Base-by-base conservation (phyloP, 2,888 invertebrate species). In the Lasioglossum zephyrum region DNA sequence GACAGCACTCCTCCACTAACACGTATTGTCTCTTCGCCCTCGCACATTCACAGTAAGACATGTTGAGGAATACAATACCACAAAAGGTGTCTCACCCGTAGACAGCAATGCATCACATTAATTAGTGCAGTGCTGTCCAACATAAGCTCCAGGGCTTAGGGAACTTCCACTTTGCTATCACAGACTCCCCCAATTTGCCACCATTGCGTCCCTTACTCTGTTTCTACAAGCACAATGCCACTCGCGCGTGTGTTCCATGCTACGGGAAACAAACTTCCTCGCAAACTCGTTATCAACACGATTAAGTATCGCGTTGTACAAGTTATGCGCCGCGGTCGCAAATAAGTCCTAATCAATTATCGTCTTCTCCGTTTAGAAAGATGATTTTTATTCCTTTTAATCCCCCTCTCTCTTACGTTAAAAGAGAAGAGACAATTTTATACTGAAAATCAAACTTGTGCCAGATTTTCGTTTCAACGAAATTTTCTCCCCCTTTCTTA, bases 71-170 rank as follows among this genome's bases (percentile, higher is more conserved):
- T 18, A 69, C 36, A 36, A 69, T 69, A 69, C 66, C 36, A 69
- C 66, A 69, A 36, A 69, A 69, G 36, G 36, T 36, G 66, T 69
- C 66, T 69, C 66, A 36, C 36, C 66, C 36, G 66, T 69, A 69
- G 66, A 69, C 66, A 69, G 66, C 31, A 69, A 69, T 36, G 66
- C 66, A 69, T 69, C 66, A 69, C 36, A 69, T 69, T 69, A 69
- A 69, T 69, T 69, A 69, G 66, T 18, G 66, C 66, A 69, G 66
- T 22, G 36, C 66, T 69, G 39, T 69, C 66, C 36, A 69, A 22
- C 66, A 69, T 31, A 69, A 69, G 66, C 66, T 69, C 66, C 66
- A 22, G 66, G 66, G 66, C 36, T 69, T 69, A 69, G 66, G 36
- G 36, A 36, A 69, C 66, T 69, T 69, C 36, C 66, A 69, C 66